Evolutionary conservation across 2,888 invertebrate species (phyloP).

Genomic region (Ypsolopha sequella): DNA sequence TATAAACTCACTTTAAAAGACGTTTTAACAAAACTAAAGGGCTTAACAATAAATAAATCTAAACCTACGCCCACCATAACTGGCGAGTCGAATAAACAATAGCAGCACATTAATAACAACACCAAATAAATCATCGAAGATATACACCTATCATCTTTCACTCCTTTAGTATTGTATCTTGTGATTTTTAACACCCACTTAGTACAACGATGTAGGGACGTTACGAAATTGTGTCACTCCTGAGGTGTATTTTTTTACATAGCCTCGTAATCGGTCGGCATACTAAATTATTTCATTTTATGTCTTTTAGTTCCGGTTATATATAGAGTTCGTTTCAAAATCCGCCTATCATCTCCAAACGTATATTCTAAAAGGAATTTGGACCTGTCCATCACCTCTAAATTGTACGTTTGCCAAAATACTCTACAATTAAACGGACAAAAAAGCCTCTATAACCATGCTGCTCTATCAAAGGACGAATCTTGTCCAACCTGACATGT

Average conservation of each 20-base stretch:
- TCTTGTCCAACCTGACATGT: constrained; percentile 39
- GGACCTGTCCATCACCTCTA: too few species aligned
- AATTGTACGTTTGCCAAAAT: constrained; percentile 1
- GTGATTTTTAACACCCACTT: constrained; percentile 68
- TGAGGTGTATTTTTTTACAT: too few species aligned
- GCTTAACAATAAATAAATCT: constrained; percentile 37
- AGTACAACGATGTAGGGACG: constrained; percentile 22
- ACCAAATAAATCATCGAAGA: constrained; percentile 60
- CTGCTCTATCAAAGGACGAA: constrained; percentile 33
- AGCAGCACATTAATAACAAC: constrained; percentile 47
- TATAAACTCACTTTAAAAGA: too few species aligned
- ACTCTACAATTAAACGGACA: constrained; percentile 4
- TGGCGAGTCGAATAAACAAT: constrained; percentile 43
- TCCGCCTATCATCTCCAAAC: too few species aligned
- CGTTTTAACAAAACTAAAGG: too few species aligned
- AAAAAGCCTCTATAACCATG: constrained; percentile 1
- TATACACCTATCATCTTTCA: constrained; percentile 56
- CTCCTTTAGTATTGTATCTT: constrained; percentile 48
- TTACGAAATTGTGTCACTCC: too few species aligned
- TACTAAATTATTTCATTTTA: too few species aligned
- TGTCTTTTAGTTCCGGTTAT: too few species aligned
- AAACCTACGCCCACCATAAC: constrained; percentile 45
- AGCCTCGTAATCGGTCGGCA: too few species aligned
- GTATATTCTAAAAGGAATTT: too few species aligned
- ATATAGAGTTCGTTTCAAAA: too few species aligned